These are phyloP conservation scores for Archilochus colubris DNA, from an alignment of 2,113 vertebrate genomes.

Conservation along the genomic window DNA sequence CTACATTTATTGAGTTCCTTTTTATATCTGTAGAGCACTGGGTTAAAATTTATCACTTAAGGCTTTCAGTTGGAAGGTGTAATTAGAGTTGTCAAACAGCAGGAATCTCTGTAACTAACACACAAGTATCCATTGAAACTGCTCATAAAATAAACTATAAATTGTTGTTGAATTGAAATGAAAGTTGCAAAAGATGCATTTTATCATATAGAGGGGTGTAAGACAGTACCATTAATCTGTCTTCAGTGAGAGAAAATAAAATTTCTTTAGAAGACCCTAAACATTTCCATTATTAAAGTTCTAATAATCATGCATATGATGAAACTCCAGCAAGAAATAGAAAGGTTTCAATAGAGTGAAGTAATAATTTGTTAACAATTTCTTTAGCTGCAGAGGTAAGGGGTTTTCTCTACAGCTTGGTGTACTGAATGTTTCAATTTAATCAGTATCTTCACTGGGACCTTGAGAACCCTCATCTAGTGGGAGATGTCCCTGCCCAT, in stretches of 20 bases:
- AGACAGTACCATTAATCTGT: neutral
- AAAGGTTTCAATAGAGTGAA: neutral
- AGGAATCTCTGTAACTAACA: neutral
- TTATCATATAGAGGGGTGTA: fast-evolving
- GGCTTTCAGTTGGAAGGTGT: neutral
- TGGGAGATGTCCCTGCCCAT: no score
- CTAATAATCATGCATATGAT: fast-evolving
- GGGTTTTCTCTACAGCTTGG: neutral
- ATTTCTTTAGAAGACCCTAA: neutral
- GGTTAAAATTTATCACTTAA: neutral
- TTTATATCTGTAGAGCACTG: neutral
- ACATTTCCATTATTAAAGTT: neutral
- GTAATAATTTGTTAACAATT: neutral
- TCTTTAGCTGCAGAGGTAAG: neutral
- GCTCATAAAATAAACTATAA: neutral
- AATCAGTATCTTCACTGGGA: neutral
- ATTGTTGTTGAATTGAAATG: neutral
- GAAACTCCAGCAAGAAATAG: neutral
- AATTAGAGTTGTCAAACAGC: neutral
- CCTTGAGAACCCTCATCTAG: no score
- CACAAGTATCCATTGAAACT: fast-evolving
- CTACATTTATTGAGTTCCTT: neutral
- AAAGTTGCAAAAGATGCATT: neutral
- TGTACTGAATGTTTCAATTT: neutral
- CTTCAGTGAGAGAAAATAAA: neutral